Evolutionary conservation across 2,113 vertebrate species (phyloP), one percentile per base, ranked within the genome.

Genomic region (Periophthalmodon schlosseri): DNA sequence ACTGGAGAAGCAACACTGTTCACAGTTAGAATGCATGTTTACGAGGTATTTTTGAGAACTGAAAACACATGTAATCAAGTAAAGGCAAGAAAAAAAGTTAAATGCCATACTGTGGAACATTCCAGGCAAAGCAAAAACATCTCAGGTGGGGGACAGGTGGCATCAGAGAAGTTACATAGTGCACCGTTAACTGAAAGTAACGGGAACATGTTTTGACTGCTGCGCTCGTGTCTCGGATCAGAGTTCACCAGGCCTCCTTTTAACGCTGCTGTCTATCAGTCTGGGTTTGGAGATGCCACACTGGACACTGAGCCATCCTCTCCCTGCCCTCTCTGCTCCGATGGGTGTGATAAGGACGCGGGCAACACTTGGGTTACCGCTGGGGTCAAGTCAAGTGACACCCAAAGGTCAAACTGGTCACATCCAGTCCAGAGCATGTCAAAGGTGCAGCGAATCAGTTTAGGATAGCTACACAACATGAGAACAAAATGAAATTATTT

Each of bases 321-420:
- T 75, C 78, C 76, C 82, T 63, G 46, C 72, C 70, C 85, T 77
- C 77, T 58, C 49, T n/a, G 1, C 64, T 70, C 84, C 52, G 76
- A 58, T 21, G 65, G 72, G 68, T 78, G 81, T 69, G 88, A 90
- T 91, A 91, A 91, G 89, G 73, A 65, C 8, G 64, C 64, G 78
- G 72, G 77, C 79, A 72, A 84, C 87, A 88, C 87, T 90, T 86
- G 21, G 82, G 89, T 87, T 90, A 91, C 90, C 75, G 72, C 33
- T 66, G 16, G 83, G 70, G 65, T 63, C 84, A 70, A 88, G 88
- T 91, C 85, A 90, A 83, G 87, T 80, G 80, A 88, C 86, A 88
- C 86, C 85, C 70, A 86, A 80, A 90, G 86, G 87, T 86, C 86
- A 85, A 81, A 73, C 46, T 34, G 39, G 52, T 87, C 75, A 86